Percentiles rank a stretch among this genome's conserved stretches.
Evolutionary conservation across 2,113 vertebrate species (phyloP).

Genomic region (Regulus satrapa): DNA sequence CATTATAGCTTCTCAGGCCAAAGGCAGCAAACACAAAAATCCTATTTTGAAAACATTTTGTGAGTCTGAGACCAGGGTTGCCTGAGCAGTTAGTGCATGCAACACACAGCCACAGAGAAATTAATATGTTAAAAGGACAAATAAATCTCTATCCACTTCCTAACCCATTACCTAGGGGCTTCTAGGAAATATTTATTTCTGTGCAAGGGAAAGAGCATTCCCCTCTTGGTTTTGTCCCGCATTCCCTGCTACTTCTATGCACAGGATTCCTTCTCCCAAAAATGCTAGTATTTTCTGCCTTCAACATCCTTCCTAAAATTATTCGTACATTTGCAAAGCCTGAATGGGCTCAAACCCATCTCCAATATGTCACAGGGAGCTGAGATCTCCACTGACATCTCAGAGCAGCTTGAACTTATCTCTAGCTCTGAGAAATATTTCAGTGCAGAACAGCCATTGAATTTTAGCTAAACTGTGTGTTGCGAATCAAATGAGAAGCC

Average conservation of each 20-base stretch:
- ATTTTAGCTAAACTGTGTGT: neutral
- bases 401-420: neutral
- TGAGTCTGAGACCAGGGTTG: neutral
- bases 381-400: neutral
- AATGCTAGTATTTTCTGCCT: neutral
- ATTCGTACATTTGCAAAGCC: neutral
- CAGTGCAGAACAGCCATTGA: neutral
- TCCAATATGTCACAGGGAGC: neutral
- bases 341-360: neutral
- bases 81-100: neutral
- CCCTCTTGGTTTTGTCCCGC: neutral
- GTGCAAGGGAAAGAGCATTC: neutral
- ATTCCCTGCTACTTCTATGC: neutral
- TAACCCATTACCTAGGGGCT: neutral
- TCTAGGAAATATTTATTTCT: neutral
- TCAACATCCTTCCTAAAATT: neutral
- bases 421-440: neutral
- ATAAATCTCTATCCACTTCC: neutral
- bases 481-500: neutral
- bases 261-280: neutral
- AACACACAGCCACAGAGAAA: neutral
- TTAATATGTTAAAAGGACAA: neutral
- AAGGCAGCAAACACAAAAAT: neutral
- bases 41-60: neutral
- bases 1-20: neutral